Evolutionary conservation across 2,888 invertebrate species (phyloP).

Genomic region (Venustoraphidia nigricollis): DNA sequence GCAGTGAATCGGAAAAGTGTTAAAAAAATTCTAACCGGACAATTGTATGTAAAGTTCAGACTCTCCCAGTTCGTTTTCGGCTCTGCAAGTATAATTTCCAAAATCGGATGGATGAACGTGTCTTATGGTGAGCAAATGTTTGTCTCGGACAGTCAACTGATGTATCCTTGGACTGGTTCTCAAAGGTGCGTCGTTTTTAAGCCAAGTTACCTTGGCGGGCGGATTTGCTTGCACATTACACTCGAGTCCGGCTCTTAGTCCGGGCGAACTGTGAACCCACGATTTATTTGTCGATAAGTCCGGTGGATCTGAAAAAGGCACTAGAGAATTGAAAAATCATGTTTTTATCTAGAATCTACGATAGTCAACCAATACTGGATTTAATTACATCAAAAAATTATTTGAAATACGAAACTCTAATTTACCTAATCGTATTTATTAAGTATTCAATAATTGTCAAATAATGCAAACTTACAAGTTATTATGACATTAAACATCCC

Average conservation of each 20-base stretch:
- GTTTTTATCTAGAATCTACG: too few relatives aligned
- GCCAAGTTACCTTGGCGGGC: conserved; percentile 51
- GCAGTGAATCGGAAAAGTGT: conserved; percentile 7
- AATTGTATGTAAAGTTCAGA: conserved; percentile 54
- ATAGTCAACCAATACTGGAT: too few relatives aligned
- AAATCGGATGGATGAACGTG: conserved; percentile 52
- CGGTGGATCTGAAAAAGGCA: conserved; percentile 46
- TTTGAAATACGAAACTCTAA: neutral
- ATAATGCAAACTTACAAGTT: conserved; percentile 40
- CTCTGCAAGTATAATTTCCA: conserved; percentile 64
- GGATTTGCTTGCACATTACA: conserved; percentile 57
- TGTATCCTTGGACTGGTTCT: conserved; percentile 29
- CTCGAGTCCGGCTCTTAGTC: conserved; percentile 50
- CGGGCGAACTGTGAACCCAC: conserved; percentile 62
- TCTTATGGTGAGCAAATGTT: conserved; percentile 50
- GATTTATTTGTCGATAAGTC: conserved; percentile 45
- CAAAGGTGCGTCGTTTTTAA: conserved; percentile 43
- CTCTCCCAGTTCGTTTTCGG: conserved; percentile 57
- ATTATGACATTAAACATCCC: conserved; percentile 53
- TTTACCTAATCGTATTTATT: neutral
- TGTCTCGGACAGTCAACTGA: conserved; percentile 29
- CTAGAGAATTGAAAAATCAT: neutral
- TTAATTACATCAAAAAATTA: too few relatives aligned
- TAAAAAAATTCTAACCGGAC: conserved; percentile 35
- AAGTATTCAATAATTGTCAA: neutral